Base-by-base conservation (phyloP, 1,140 invertebrate species). In the Choristoneura fumiferana region DNA sequence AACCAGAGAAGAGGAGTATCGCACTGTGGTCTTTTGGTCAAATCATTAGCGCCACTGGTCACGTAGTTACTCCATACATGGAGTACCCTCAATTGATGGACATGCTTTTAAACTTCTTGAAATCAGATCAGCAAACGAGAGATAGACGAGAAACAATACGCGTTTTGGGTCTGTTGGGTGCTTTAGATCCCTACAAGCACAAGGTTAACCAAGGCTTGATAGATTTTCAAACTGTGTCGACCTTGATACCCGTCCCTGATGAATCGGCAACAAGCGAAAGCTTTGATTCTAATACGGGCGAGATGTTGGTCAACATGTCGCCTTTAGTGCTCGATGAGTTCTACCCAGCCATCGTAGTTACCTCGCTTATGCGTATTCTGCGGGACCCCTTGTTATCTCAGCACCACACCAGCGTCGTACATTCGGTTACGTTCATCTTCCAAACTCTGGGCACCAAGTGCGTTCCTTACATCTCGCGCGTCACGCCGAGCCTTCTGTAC, bases 351-450 rank as follows among this genome's bases (percentile, higher is more conserved):
- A 95, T 99, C 57, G 97, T 98, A 0, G 97, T 99, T 61, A 95
- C 96, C 4, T 97, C 97, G 0, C 90, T 99, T 8, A 98, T 99
- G 95, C 92, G 95, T 65, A 99, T 99, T 39, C 95, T 99, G 36
- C 92, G 95, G 0, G 98, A 99, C 89, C 97, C 97, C 0, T 95
- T 96, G 1, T 88, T 99, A 9, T 92, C 93, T 0, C 95, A 97
- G 65, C 95, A 99, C 78, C 97, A 99, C 78, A 98, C 96, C 0
- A 97, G 96, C 89, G 98, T 99, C 0, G 97, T 99, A 0, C 95
- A 99, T 90, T 96, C 98, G 0, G 94, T 99, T 0, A 98, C 96
- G 0, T 98, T 98, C 78, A 99, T 99, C 67, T 99, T 99, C 82
- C 97, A 98, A 84, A 96, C 95, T 65, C 91, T 99, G 18, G 97